Evolutionary conservation across 2,113 vertebrate species (phyloP).

Genomic region (Microcebus ravelobensis): DNA sequence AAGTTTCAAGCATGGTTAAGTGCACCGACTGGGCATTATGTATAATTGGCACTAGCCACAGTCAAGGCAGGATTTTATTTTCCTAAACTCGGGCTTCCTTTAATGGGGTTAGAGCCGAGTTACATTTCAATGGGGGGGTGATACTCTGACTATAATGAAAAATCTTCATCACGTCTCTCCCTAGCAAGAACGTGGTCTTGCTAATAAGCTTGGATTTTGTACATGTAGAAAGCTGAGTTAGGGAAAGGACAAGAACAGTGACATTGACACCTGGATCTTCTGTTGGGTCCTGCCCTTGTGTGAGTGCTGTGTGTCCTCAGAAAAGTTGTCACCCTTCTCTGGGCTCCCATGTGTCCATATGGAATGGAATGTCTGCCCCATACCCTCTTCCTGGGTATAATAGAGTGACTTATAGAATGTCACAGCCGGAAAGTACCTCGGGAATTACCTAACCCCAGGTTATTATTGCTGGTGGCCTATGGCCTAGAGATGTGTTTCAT

Average conservation of each 20-base stretch:
- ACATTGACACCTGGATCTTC: neutral
- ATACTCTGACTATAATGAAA: neutral
- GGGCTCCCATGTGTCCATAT: neutral
- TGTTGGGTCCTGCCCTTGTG: neutral
- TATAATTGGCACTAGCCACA: neutral
- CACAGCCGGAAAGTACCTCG: neutral
- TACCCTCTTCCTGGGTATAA: neutral
- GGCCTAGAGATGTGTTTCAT: neutral
- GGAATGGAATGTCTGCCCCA: too few species aligned
- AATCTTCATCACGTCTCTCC: neutral
- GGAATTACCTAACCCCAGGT: neutral
- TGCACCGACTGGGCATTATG: neutral
- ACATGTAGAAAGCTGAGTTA: neutral
- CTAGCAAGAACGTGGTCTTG: neutral
- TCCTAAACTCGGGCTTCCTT: neutral
- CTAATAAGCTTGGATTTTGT: neutral
- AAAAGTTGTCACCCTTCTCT: neutral
- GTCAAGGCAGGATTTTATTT: conserved; percentile 42
- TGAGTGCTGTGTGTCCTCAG: neutral
- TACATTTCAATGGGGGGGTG: neutral
- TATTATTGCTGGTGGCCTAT: neutral
- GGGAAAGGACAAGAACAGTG: neutral
- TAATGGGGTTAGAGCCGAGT: neutral
- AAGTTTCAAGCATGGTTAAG: neutral
- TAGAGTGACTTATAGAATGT: neutral